phyloP scores from a whole-genome alignment of 2,888 invertebrate genomes.

The Tricholauxania praeusta region DNA sequence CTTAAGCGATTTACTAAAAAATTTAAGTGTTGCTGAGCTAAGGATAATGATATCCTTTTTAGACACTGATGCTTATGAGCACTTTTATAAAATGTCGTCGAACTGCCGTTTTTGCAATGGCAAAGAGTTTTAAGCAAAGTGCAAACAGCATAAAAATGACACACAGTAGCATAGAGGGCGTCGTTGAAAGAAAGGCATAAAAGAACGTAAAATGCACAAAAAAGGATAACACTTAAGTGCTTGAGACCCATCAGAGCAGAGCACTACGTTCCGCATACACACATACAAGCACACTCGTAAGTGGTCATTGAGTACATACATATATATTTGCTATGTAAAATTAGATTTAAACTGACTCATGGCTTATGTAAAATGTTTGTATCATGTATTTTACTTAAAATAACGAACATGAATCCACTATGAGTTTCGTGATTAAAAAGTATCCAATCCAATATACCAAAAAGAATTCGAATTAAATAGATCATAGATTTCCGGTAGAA shows the following conservation, averaged over 20 bases:
- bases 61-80: slow-evolving; percentile 34
- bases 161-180: slow-evolving; percentile 30
- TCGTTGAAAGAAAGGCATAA: slow-evolving; percentile 19
- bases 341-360: too few species aligned
- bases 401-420: too few species aligned
- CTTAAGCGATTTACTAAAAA: slow-evolving; percentile 46
- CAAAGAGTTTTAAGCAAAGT: slow-evolving; percentile 37
- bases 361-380: too few species aligned
- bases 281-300: slow-evolving; percentile 13
- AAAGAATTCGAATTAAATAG: too few species aligned
- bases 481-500: too few species aligned
- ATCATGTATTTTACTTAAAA: too few species aligned
- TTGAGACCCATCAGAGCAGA: slow-evolving; percentile 54
- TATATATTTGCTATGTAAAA: too few species aligned
- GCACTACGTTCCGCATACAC: slow-evolving; percentile 14
- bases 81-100: slow-evolving; percentile 31
- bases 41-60: slow-evolving; percentile 53
- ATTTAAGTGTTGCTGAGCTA: slow-evolving; percentile 52
- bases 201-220: slow-evolving; percentile 43
- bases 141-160: slow-evolving; percentile 46
- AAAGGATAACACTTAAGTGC: slow-evolving; percentile 57
- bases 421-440: too few species aligned
- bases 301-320: slow-evolving; percentile 20
- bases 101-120: slow-evolving; percentile 20
- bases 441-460: too few species aligned